Conservation (phyloP, 2,113 vertebrate genomes). For the Oreochromis tanganicae region DNA sequence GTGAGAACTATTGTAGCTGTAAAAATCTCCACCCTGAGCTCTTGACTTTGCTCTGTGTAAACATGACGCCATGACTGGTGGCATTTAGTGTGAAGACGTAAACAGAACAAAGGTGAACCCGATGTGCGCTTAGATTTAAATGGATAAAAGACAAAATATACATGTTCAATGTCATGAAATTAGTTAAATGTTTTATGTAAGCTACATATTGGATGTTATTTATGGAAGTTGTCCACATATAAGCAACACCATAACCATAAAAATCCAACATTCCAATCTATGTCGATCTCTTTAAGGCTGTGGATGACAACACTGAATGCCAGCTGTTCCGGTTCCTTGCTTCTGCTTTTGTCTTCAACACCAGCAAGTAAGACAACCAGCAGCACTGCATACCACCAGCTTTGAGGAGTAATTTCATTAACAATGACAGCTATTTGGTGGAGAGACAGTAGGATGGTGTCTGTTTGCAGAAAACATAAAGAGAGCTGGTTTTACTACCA, state of each 20-base stretch:
- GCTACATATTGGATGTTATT: background rate
- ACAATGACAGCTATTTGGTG: background rate
- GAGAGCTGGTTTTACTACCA: background rate
- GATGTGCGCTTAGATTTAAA: background rate
- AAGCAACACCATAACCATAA: background rate
- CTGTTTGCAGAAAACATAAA: conserved; percentile 31
- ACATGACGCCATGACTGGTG: background rate
- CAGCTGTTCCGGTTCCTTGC: conserved; percentile 26
- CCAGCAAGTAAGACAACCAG: conserved; percentile 46
- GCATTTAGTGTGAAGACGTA: background rate
- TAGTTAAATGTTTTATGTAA: background rate
- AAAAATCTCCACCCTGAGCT: conserved; percentile 31
- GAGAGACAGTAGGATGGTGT: background rate
- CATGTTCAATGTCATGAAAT: background rate
- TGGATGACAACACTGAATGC: conserved; percentile 25
- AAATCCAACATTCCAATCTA: background rate
- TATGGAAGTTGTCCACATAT: background rate
- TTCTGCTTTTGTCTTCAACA: conserved; percentile 29
- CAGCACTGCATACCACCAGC: background rate
- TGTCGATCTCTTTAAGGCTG: conserved; percentile 22
- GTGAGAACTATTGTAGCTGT: conserved; percentile 1
- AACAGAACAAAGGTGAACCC: background rate
- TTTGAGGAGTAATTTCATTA: background rate
- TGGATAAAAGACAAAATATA: background rate
- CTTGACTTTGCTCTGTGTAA: conserved; percentile 61